Conservation (phyloP, 2,797 vertebrate species). For the Enteromius unitaeniatus region DNA sequence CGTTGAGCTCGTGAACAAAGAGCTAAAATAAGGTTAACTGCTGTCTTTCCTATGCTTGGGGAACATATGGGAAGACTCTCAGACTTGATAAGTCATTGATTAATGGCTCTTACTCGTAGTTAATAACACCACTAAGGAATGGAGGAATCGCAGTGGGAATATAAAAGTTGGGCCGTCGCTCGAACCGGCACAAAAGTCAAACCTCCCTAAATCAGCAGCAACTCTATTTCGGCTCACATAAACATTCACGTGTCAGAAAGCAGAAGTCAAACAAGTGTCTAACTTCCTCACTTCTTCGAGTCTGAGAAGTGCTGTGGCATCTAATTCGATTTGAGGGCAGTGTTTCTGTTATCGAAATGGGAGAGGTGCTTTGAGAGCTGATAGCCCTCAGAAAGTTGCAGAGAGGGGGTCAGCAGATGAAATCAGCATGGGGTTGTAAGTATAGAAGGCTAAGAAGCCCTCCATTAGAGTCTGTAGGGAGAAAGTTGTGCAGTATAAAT, state of each 20-base stretch:
- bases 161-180: slow-evolving; percentile 48
- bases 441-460: slow-evolving; percentile 56
- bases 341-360: slow-evolving; percentile 73
- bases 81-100: slow-evolving; percentile 65
- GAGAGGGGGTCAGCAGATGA: slow-evolving; percentile 75
- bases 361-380: slow-evolving; percentile 70
- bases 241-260: slow-evolving; percentile 17
- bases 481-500: slow-evolving; percentile 75
- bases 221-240: slow-evolving; percentile 12
- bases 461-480: slow-evolving; percentile 72
- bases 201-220: slow-evolving; percentile 20
- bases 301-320: slow-evolving; percentile 69
- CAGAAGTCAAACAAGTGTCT: slow-evolving; percentile 52
- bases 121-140: slow-evolving; percentile 57
- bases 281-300: slow-evolving; percentile 59
- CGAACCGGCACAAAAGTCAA: neutral
- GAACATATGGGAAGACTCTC: slow-evolving; percentile 70
- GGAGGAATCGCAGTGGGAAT: slow-evolving; percentile 28
- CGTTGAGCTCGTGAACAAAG: slow-evolving; percentile 60
- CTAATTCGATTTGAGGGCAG: slow-evolving; percentile 75
- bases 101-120: slow-evolving; percentile 55
- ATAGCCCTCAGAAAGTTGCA: slow-evolving; percentile 63
- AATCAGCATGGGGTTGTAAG: slow-evolving; percentile 76
- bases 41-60: slow-evolving; percentile 51
- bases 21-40: slow-evolving; percentile 67